Evolutionary conservation across 1,140 invertebrate genomes (phyloP).

Genomic region (Lepidurus packardi): DNA sequence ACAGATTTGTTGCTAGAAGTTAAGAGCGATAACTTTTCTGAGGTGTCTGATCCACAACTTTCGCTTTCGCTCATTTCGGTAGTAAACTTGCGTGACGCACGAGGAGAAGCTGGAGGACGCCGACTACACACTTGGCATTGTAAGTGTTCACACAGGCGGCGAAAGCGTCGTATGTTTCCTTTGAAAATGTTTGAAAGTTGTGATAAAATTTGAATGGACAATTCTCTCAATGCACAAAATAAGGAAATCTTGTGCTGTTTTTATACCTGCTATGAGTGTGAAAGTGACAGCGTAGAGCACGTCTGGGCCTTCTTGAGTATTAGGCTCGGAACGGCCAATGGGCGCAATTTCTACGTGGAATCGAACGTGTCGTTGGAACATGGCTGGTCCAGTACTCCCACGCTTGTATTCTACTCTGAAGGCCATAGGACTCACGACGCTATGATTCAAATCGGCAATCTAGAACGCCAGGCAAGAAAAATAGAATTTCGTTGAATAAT

Average conservation of each 20-base stretch:
- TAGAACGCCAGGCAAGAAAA: constrained; percentile 47
- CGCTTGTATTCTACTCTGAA: constrained; percentile 97
- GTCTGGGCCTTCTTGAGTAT: constrained; percentile 48
- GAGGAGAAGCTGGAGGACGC: constrained; percentile 60
- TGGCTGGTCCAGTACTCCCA: constrained; percentile 80
- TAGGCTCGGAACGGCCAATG: constrained; percentile 53
- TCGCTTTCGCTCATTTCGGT: constrained; percentile 70
- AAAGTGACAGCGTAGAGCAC: constrained; percentile 90
- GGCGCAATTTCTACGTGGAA: constrained; percentile 73
- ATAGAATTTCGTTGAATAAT: neutral
- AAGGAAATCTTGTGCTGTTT: constrained; percentile 32
- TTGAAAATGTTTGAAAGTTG: constrained; percentile 38
- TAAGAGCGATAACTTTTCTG: constrained; percentile 58
- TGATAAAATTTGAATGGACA: constrained; percentile 34
- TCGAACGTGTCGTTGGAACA: constrained; percentile 93
- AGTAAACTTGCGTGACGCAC: constrained; percentile 58
- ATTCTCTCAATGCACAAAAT: constrained; percentile 34
- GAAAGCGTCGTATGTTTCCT: constrained; percentile 91
- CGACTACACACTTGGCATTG: constrained; percentile 78
- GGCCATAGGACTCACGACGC: constrained; percentile 94
- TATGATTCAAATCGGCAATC: constrained; percentile 97
- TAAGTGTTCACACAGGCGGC: constrained; percentile 92
- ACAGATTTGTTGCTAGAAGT: constrained; percentile 22
- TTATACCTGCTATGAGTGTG: constrained; percentile 84
- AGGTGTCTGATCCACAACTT: constrained; percentile 74